Evolutionary conservation across 2,113 vertebrate species (phyloP), one percentile per base, ranked within the genome.

Genomic region (Odontesthes bonariensis): DNA sequence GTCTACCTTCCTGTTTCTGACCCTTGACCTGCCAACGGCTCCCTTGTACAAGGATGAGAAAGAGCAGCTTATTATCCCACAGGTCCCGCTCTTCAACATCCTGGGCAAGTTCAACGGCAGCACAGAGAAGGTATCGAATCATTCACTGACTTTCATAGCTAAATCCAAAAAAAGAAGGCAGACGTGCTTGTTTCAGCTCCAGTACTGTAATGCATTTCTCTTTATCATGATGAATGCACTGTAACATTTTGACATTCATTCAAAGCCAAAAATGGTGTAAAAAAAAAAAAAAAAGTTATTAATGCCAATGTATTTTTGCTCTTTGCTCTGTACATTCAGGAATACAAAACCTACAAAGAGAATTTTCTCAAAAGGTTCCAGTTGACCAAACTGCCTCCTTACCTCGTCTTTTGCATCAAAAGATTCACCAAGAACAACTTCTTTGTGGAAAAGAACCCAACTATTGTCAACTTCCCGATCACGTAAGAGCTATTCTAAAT

Each of bases 361-460:
- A 99, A 99, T 84, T 99, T 99, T 65, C 95, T 99, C 49, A 99
- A 99, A 92, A 94, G 94, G 40, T 99, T 99, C 89, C 98, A 99
- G 95, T 93, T 99, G 82, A 98, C 95, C 27, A 95, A 94, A 79
- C 94, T 99, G 84, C 98, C 98, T 0, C 97, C 98, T 0, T 99
- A 98, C 90, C 96, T 99, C 64, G 94, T 99, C 89, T 99, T 99
- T 92, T 99, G 96, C 93, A 99, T 99, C 92, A 99, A 99, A 82
- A 94, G 98, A 73, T 99, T 99, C 92, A 99, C 97, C 82, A 99
- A 99, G 92, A 99, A 99, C 93, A 99, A 99, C 91, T 99, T 99
- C 91, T 99, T 99, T 10, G 96, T 99, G 76, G 98, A 99, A 86
- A 99, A 99, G 89, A 99, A 99, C 74, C 97, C 97, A 5, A 99